These are phyloP conservation scores for Yponomeuta sedellus DNA, from an alignment of 2,888 invertebrate genomes.

Conservation along the genomic window DNA sequence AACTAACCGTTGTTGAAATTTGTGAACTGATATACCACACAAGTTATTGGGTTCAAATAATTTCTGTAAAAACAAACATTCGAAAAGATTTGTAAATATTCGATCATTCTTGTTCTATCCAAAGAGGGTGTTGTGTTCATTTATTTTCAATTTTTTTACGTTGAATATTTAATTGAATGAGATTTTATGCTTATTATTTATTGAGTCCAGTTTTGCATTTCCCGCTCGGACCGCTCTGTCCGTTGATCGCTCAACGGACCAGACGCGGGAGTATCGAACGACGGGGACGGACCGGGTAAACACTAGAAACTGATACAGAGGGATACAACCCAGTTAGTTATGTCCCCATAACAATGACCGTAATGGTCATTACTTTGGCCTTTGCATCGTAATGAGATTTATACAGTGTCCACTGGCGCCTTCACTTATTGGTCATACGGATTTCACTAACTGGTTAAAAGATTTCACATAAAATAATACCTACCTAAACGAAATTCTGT, in stretches of 20 bases:
- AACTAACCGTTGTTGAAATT: not conserved
- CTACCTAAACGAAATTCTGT: too few relatives aligned
- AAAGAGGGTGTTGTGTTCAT: conserved; percentile 72
- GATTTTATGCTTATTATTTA: conserved; percentile 57
- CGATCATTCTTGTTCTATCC: conserved; percentile 55
- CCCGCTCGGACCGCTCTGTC: conserved; percentile 36
- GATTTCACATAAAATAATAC: too few relatives aligned
- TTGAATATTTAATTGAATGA: conserved; percentile 38
- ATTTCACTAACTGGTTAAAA: too few relatives aligned
- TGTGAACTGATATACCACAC: not conserved
- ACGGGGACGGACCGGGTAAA: not conserved
- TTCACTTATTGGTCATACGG: too few relatives aligned
- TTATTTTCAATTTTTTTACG: conserved; percentile 47
- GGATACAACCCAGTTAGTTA: too few relatives aligned
- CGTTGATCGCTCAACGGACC: not conserved
- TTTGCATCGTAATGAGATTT: too few relatives aligned
- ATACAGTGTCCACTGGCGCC: too few relatives aligned
- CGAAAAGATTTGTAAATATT: conserved; percentile 21
- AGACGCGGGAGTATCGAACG: not conserved
- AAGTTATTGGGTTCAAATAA: not conserved
- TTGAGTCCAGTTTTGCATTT: conserved; percentile 71
- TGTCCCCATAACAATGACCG: too few relatives aligned
- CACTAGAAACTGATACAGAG: too few relatives aligned
- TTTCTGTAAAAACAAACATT: not conserved
- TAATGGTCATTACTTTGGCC: too few relatives aligned